Evolutionary conservation across 2,113 vertebrate species (phyloP), one percentile per base, ranked within the genome.

Genomic region (Paramormyrops kingsleyae): DNA sequence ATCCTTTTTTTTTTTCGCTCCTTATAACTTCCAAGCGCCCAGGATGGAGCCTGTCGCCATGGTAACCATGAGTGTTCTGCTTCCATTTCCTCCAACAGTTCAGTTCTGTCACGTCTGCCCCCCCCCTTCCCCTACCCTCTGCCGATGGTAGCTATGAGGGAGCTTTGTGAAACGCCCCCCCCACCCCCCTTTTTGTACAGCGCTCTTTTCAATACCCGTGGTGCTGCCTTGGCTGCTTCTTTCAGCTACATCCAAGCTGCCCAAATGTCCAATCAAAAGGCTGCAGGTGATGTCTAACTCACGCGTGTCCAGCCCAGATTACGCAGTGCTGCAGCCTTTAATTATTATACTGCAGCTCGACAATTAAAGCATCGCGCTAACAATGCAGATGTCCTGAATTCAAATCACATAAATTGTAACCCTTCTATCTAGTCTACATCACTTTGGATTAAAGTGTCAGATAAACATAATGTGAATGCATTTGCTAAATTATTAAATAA

Each of bases 11-110:
- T 31, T 93, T 92, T 84, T 66, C 70, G 91, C 92, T 94, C 35
- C 35, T 19, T 19, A 19, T 80, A 80, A 19, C 74, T 39, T 80
- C 74, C 80, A 91, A 92, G 87, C 15, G 80, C 80, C 90, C 53
- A 27, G 90, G 90, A 87, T 84, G 89, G 90, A 86, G 83, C 49
- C 42, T 0, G 95, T 96, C 94, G 92, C 95, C 90, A 95, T 93
- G 93, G 88, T 91, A 44, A 96, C 95, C 83, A 49, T 85, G 88
- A 94, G 92, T 92, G 92, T 66, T 53, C 83, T 10, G 84, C 91
- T 95, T 95, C 92, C 92, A 95, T 94, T 94, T 94, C 92, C 91
- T 88, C 91, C 59, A 91, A 90, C 86, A 89, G 92, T 93, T 59
- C 92, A 87, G 93, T 92, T 93, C 89, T 80, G 89, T 93, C 91